Evolutionary conservation across 2,797 vertebrate genomes (phyloP), one percentile per base, ranked within the genome.

Genomic region (Varecia variegata): DNA sequence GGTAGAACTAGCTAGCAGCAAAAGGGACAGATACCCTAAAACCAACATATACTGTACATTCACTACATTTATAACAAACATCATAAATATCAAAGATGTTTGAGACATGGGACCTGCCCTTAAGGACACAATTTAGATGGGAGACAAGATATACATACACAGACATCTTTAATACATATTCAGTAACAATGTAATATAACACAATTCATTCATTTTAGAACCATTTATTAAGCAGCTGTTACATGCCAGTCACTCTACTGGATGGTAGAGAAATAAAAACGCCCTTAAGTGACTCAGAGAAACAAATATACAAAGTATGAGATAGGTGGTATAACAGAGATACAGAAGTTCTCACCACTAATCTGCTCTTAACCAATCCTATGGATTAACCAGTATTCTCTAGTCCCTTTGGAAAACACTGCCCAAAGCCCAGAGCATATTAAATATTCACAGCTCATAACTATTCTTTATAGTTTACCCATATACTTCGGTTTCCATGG

Each of bases 211-310:
- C 38, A 90, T 45, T 94, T 40, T 77, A 89, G 73, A 96, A 50
- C n/a, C 77, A 95, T 45, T 82, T 94, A 83, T 45, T 91, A 93
- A 86, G 62, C n/a, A 88, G 73, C 40, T 95, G 65, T 23, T 73
- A 93, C 32, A 12, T 88, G 47, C n/a, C 40, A 90, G 58, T 86
- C 47, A 92, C n/a, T 70, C 52, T 50, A 18, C 50, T 52, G 2
- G 7, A 93, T 40, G 58, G 86, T 80, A 74, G 9, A 60, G 47
- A 85, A 90, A 81, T 79, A 94, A 88, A 92, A 81, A 87, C 58
- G 4, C 62, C 62, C 84, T 94, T 58, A 84, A 83, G 74, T 90
- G 90, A 97, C 90, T 97, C 87, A 94, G 35, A 62, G 5, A 94
- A 95, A 82, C 70, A 94, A 88, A 38, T 25, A 85, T 8, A 20